Evolutionary conservation across 2,888 invertebrate genomes (phyloP).

Genomic region (Glaucopsyche alexis): DNA sequence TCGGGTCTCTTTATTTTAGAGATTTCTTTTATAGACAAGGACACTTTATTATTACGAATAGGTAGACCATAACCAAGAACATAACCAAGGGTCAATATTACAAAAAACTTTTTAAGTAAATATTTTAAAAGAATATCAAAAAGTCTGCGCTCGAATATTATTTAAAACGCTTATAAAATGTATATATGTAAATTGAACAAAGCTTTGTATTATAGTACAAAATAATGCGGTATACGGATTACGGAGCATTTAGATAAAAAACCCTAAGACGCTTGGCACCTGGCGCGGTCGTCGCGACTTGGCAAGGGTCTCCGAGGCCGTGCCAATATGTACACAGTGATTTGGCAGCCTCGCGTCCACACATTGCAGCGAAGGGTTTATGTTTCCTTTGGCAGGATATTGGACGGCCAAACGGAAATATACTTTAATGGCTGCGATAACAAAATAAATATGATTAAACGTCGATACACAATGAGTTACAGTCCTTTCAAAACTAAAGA

Average conservation of each 20-base stretch:
- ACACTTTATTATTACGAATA: background rate
- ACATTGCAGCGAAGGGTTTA: slow-evolving; percentile 57
- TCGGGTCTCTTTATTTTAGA: slow-evolving; percentile 1
- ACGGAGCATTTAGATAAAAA: slow-evolving; percentile 12
- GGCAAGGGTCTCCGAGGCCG: slow-evolving; percentile 51
- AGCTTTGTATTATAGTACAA: too few species aligned
- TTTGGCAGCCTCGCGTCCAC: slow-evolving; percentile 62
- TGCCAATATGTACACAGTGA: slow-evolving; percentile 54
- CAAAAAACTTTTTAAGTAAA: background rate
- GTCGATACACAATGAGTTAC: background rate
- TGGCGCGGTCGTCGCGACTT: slow-evolving; percentile 47
- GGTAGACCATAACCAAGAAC: background rate
- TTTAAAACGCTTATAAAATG: too few species aligned
- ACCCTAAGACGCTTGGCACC: slow-evolving; percentile 52
- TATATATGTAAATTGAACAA: too few species aligned
- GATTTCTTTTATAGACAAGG: background rate
- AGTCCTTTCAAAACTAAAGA: background rate
- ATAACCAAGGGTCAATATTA: background rate
- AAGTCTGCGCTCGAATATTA: too few species aligned
- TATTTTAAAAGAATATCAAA: too few species aligned
- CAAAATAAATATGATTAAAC: background rate
- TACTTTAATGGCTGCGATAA: background rate
- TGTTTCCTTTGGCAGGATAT: slow-evolving; percentile 50
- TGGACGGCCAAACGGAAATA: slow-evolving; percentile 26
- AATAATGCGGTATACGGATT: background rate